These are phyloP conservation scores for Copidosoma floridanum DNA, from an alignment of 1,140 invertebrate genomes.

Conservation along the genomic window DNA sequence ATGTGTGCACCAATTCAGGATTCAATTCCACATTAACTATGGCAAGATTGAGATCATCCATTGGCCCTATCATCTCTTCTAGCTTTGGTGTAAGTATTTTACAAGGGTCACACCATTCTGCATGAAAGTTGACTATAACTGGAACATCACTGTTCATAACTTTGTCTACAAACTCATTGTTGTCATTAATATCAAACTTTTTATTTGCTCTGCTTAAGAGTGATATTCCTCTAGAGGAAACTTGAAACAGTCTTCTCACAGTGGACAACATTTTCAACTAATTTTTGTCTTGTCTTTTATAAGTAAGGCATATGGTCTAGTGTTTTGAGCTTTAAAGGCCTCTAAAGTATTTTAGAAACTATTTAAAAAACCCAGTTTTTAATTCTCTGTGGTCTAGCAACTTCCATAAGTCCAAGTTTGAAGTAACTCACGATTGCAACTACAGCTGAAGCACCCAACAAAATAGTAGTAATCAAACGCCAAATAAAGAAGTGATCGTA, in stretches of 20 bases:
- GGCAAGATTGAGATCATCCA: slow-evolving; percentile 80
- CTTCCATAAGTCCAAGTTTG: slow-evolving; percentile 56
- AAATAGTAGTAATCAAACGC: slow-evolving; percentile 53
- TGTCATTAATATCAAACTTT: slow-evolving; percentile 59
- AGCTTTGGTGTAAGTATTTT: slow-evolving; percentile 90
- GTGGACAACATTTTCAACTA: slow-evolving; percentile 44
- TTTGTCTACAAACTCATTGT: slow-evolving; percentile 63
- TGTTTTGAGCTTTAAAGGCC: not conserved
- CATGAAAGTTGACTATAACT: slow-evolving; percentile 84
- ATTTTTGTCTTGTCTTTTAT: no score
- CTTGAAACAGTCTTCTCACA: slow-evolving; percentile 34
- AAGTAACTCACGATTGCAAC: slow-evolving; percentile 55
- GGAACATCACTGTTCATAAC: slow-evolving; percentile 79
- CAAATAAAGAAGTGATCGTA: slow-evolving; percentile 61
- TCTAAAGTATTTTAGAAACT: not conserved
- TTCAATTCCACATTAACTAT: slow-evolving; percentile 90
- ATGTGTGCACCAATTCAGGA: slow-evolving; percentile 77
- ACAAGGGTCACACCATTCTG: slow-evolving; percentile 95
- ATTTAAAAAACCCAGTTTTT: slow-evolving; percentile 49
- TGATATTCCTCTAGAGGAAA: slow-evolving; percentile 37
- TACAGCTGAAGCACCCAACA: slow-evolving; percentile 54
- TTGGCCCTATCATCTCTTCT: slow-evolving; percentile 74
- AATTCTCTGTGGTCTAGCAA: slow-evolving; percentile 48
- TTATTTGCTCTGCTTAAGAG: slow-evolving; percentile 45
- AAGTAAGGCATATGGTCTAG: not conserved